Conservation (phyloP, 1,140 invertebrate species). For the Drosophila nannoptera region DNA sequence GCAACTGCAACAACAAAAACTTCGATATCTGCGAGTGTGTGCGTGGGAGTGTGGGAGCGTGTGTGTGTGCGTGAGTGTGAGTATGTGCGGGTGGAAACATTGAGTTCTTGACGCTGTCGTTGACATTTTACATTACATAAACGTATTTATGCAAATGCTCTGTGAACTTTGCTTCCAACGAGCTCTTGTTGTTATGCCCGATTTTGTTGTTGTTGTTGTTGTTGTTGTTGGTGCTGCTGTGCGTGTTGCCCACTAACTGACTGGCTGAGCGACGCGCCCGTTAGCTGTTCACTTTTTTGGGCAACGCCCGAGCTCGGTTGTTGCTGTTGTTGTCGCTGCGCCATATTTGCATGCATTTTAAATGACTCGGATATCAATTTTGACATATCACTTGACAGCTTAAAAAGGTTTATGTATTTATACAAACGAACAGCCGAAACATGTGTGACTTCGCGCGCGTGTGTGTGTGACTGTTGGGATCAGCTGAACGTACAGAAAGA, state of each 20-base stretch:
- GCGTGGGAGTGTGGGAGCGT: background rate
- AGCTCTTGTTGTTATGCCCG: constrained; percentile 33
- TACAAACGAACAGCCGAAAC: constrained; percentile 53
- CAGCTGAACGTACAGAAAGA: constrained; percentile 6
- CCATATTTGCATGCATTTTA: constrained; percentile 76
- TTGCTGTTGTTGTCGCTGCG: constrained; percentile 44
- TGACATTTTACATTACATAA: constrained; percentile 77
- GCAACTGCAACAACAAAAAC: constrained; percentile 10
- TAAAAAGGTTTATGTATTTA: constrained; percentile 78
- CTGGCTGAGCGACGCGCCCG: constrained; percentile 42
- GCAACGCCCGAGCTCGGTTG: background rate
- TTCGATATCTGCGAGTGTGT: background rate
- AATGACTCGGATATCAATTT: constrained; percentile 78
- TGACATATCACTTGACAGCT: constrained; percentile 78
- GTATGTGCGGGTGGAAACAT: constrained; percentile 9
- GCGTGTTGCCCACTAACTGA: constrained; percentile 51
- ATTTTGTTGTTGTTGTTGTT: constrained; percentile 10
- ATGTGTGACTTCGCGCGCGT: background rate
- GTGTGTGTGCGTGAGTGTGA: background rate
- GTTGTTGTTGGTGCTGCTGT: constrained; percentile 16
- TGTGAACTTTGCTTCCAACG: constrained; percentile 64
- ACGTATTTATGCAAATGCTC: constrained; percentile 73
- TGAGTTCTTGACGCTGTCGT: constrained; percentile 61
- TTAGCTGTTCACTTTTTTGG: constrained; percentile 14
- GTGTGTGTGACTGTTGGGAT: constrained; percentile 3